A percentile compares a stretch with the other conserved stretches of the same genome.
phyloP scores from a whole-genome alignment of 2,113 vertebrate genomes.

The Heterochromis multidens region DNA sequence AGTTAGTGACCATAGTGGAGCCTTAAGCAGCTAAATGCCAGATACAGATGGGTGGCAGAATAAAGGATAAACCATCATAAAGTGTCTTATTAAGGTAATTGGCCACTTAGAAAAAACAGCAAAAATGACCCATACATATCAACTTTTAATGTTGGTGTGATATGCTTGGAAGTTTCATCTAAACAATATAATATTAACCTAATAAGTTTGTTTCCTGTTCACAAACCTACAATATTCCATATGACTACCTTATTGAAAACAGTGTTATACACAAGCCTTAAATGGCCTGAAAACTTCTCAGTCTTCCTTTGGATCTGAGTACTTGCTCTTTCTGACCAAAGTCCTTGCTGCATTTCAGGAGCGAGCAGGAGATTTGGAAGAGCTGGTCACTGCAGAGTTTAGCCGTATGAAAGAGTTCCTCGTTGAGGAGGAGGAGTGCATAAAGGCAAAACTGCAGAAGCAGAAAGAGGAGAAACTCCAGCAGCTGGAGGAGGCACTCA shows the following conservation, averaged over 20 bases:
- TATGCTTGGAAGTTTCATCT: no score
- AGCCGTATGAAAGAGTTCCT: conserved; percentile 64
- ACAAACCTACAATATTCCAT: neutral
- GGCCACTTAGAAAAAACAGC: no score
- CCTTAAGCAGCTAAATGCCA: neutral
- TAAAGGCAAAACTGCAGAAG: conserved; percentile 56
- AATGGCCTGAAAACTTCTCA: neutral
- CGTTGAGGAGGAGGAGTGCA: conserved; percentile 57
- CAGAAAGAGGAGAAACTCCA: conserved; percentile 66
- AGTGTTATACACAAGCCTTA: neutral
- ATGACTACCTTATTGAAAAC: neutral
- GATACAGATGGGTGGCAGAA: neutral
- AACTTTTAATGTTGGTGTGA: no score
- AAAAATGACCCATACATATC: no score
- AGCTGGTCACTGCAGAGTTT: conserved; percentile 61
- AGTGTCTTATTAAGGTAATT: no score
- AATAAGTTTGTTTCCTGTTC: neutral
- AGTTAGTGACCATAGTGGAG: neutral
- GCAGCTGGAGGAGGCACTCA: conserved; percentile 63
- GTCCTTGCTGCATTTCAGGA: conserved; percentile 38
- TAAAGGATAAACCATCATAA: neutral
- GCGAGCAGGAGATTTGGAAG: conserved; percentile 59
- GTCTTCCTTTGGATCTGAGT: neutral
- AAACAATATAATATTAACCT: neutral
- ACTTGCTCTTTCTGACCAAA: neutral